These are phyloP conservation scores for Tillus elongatus DNA, from an alignment of 2,888 invertebrate species.

Conservation along the genomic window DNA sequence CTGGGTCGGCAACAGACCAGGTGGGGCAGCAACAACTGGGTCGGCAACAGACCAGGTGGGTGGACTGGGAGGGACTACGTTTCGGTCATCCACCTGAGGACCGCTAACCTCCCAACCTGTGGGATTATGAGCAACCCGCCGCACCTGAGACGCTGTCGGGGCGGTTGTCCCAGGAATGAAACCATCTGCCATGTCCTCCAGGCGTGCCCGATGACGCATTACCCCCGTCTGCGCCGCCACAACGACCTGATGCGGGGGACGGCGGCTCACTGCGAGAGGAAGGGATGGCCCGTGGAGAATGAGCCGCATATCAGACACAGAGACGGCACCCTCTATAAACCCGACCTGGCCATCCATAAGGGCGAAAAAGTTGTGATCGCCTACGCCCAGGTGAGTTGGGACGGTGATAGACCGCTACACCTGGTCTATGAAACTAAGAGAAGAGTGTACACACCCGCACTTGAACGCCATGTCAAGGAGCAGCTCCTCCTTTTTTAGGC, in stretches of 20 bases:
- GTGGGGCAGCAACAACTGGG: conserved; percentile 9
- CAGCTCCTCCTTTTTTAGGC: too few species aligned
- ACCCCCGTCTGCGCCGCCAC: conserved; percentile 12
- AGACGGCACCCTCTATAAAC: conserved; percentile 16
- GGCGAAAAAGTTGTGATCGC: conserved; percentile 4
- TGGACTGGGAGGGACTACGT: conserved; percentile 18
- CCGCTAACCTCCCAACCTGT: conserved; percentile 11
- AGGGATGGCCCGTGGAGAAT: conserved; percentile 9
- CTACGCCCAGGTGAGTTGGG: conserved; percentile 17
- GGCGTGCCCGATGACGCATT: conserved; percentile 15
- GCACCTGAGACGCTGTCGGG: conserved; percentile 13
- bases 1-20: not conserved
- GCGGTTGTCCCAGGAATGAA: conserved; percentile 16
- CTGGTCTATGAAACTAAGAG: not conserved
- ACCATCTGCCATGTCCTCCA: conserved; percentile 20
- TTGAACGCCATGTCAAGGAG: too few species aligned
- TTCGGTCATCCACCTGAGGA: conserved; percentile 17
- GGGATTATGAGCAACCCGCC: conserved; percentile 4
- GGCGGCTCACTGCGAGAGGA: conserved; percentile 6
- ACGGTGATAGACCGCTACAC: conserved; percentile 7
- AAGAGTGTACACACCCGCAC: too few species aligned
- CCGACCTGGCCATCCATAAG: conserved; percentile 17
- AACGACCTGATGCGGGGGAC: conserved; percentile 11
- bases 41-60: conserved; percentile 3
- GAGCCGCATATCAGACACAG: conserved; percentile 15